Percentiles rank a stretch among this genome's conserved stretches.
Conservation (phyloP, 1,140 invertebrate genomes). For the Sarcophaga peregrina region DNA sequence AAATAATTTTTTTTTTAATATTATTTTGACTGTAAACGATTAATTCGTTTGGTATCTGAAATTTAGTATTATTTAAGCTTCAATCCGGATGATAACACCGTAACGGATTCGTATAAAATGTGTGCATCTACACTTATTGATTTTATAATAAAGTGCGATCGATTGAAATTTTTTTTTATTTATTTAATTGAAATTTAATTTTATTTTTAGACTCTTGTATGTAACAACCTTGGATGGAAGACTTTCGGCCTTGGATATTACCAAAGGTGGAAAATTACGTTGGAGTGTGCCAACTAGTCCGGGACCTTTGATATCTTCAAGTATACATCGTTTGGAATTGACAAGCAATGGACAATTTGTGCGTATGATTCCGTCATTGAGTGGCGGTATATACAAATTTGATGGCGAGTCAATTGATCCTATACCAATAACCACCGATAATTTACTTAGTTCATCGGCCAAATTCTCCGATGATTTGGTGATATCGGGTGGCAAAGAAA, state of each 20-base stretch:
- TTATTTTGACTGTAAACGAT: no score
- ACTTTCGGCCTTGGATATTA: constrained; percentile 80
- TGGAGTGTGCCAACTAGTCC: constrained; percentile 82
- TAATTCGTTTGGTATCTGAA: no score
- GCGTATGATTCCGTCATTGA: constrained; percentile 89
- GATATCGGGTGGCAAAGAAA: constrained; percentile 82
- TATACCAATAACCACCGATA: constrained; percentile 85
- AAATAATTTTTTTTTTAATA: no score
- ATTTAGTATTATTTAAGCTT: background rate
- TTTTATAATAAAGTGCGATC: constrained; percentile 18
- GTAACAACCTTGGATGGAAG: constrained; percentile 90
- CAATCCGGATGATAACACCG: background rate
- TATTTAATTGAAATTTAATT: background rate
- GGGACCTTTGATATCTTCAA: constrained; percentile 82
- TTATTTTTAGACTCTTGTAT: constrained; percentile 74
- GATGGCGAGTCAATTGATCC: constrained; percentile 89
- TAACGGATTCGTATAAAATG: background rate
- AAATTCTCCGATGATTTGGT: constrained; percentile 87
- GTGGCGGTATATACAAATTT: constrained; percentile 89
- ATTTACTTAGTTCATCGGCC: constrained; percentile 84
- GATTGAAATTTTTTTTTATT: background rate
- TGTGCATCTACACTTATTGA: background rate
- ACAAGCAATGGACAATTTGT: constrained; percentile 87
- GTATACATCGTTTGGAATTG: constrained; percentile 84
- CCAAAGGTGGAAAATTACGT: constrained; percentile 74